A percentile compares a stretch with the other conserved stretches of the same genome.
phyloP scores from a whole-genome alignment of 2,888 invertebrate species.

The Sinodicranocentrus sp. region DNA sequence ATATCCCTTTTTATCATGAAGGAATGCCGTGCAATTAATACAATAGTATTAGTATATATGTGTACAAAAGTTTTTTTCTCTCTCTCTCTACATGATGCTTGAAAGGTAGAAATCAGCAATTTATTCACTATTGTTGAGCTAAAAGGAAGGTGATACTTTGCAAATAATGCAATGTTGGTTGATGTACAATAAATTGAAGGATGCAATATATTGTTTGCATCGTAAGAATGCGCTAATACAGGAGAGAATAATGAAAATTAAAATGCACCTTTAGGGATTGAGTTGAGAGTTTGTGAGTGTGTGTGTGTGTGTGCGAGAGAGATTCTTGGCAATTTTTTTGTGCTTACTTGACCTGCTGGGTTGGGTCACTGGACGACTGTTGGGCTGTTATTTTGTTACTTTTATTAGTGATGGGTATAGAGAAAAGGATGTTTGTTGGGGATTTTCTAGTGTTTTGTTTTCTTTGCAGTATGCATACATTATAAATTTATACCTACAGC shows the following conservation, averaged over 20 bases:
- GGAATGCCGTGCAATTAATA: slow-evolving; percentile 7
- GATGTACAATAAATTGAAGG: no score
- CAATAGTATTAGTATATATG: background rate
- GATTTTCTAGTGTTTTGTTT: slow-evolving; percentile 6
- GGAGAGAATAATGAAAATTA: no score
- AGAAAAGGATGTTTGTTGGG: background rate
- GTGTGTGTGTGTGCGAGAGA: slow-evolving; percentile 22
- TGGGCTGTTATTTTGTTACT: background rate
- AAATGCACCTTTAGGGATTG: no score
- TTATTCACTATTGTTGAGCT: background rate
- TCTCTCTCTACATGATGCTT: background rate
- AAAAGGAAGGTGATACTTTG: background rate
- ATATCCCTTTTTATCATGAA: no score
- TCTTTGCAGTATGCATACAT: background rate
- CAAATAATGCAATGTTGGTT: background rate
- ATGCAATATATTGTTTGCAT: background rate
- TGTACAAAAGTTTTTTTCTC: background rate
- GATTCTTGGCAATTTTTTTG: slow-evolving; percentile 37
- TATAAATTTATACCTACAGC: background rate
- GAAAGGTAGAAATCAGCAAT: slow-evolving; percentile 3
- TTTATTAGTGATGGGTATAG: background rate
- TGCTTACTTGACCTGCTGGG: slow-evolving; percentile 62
- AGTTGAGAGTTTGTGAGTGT: no score
- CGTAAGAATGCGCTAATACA: no score
- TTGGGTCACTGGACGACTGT: slow-evolving; percentile 66